Percentiles rank a stretch among this genome's conserved stretches.
phyloP scores from a whole-genome alignment of 2,888 invertebrate species.

The Drosophila merina region DNA sequence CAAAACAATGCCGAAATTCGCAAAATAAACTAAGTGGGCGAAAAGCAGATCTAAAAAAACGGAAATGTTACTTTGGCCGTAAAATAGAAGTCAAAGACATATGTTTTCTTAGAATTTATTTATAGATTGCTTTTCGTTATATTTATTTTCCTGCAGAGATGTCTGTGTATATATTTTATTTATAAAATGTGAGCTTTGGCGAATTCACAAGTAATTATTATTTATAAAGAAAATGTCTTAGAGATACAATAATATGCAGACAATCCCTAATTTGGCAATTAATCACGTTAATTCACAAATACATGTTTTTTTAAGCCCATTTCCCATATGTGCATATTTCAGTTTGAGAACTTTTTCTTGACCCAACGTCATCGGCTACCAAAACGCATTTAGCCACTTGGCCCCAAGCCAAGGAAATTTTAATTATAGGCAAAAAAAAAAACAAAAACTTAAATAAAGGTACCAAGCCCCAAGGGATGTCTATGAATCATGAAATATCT shows the following conservation, averaged over 20 bases:
- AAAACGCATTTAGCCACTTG: slow-evolving; percentile 71
- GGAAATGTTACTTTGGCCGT: slow-evolving; percentile 59
- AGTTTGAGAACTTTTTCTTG: slow-evolving; percentile 13
- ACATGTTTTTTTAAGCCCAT: background rate
- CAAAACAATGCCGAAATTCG: slow-evolving; percentile 40
- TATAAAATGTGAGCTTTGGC: slow-evolving; percentile 41
- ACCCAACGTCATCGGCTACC: slow-evolving; percentile 58
- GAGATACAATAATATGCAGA: background rate
- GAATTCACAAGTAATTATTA: slow-evolving; percentile 24
- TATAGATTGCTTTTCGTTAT: slow-evolving; percentile 34
- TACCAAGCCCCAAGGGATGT: slow-evolving; percentile 25
- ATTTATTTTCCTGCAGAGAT: slow-evolving; percentile 26
- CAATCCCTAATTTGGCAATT: slow-evolving; percentile 2
- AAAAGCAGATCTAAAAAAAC: slow-evolving; percentile 19
- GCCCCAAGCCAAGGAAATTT: slow-evolving; percentile 58
- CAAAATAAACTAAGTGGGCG: background rate
- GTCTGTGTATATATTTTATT: slow-evolving; percentile 41
- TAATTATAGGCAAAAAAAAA: slow-evolving; percentile 24
- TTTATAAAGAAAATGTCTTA: slow-evolving; percentile 6
- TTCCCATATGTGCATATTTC: slow-evolving; percentile 2
- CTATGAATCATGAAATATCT: slow-evolving; percentile 33
- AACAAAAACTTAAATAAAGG: slow-evolving; percentile 9
- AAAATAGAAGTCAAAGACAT: slow-evolving; percentile 35
- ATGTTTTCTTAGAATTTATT: slow-evolving; percentile 39
- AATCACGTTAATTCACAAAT: slow-evolving; percentile 8